Evolutionary conservation across 2,113 vertebrate species (phyloP).

Genomic region (Desmodus rotundus): DNA sequence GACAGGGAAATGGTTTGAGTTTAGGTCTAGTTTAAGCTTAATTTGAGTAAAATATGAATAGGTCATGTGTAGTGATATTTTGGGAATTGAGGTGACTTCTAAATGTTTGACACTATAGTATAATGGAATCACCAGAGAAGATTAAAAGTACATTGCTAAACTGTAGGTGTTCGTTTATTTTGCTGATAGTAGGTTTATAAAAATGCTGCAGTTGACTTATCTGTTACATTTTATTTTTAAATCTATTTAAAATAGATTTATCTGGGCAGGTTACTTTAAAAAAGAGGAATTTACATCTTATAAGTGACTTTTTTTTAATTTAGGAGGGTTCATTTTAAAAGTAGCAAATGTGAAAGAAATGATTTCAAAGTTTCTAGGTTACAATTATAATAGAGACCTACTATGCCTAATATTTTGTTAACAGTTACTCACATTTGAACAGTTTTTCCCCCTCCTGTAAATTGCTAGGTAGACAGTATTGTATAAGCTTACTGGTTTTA

Average conservation of each 20-base stretch:
- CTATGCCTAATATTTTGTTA: not conserved
- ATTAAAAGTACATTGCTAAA: not conserved
- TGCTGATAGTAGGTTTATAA: not conserved
- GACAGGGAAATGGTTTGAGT: slow-evolving; percentile 14
- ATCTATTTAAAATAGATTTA: not conserved
- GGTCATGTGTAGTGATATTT: not conserved
- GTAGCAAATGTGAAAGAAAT: not conserved
- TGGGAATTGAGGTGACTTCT: slow-evolving; percentile 18
- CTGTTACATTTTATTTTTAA: slow-evolving; percentile 29
- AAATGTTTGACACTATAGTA: not conserved
- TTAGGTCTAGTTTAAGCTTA: slow-evolving; percentile 20
- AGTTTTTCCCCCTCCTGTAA: not conserved
- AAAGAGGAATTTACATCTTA: not conserved
- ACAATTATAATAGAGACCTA: not conserved
- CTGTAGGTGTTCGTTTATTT: not conserved
- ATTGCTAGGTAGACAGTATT: slow-evolving; percentile 23
- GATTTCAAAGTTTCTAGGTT: not conserved
- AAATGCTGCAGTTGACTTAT: not conserved
- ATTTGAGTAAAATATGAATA: not conserved
- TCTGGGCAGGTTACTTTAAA: not conserved
- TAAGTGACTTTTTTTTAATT: not conserved
- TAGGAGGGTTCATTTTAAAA: not conserved
- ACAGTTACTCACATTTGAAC: not conserved
- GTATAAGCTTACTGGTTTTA: slow-evolving; percentile 11
- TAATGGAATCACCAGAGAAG: not conserved